These are phyloP conservation scores for Microtus richardsoni DNA, from an alignment of 2,113 vertebrate species.

Conservation along the genomic window DNA sequence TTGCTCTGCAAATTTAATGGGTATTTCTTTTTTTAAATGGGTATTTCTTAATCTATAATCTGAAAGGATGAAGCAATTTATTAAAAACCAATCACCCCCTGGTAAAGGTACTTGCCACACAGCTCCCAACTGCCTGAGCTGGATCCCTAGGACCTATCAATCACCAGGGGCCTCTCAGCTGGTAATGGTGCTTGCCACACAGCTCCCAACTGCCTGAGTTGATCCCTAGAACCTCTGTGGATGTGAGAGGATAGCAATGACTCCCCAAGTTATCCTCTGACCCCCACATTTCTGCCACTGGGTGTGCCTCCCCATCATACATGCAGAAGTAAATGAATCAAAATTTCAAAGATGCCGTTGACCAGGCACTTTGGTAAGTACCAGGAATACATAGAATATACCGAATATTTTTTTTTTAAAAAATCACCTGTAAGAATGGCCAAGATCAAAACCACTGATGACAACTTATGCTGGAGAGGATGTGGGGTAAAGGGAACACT, in stretches of 20 bases:
- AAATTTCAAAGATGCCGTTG: not conserved
- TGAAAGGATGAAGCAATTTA: constrained; percentile 32
- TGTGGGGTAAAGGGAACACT: no score
- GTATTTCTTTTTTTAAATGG: not conserved
- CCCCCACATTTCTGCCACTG: not conserved
- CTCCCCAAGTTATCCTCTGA: not conserved
- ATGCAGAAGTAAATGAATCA: not conserved
- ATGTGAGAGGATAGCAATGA: not conserved
- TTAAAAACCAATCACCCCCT: not conserved
- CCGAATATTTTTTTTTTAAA: not conserved
- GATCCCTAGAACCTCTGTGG: no score
- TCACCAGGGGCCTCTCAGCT: not conserved
- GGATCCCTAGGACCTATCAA: not conserved
- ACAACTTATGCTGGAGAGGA: no score
- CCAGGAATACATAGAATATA: not conserved
- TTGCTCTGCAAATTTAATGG: not conserved
- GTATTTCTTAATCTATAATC: not conserved
- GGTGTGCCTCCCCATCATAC: not conserved
- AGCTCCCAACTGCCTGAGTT: not conserved
- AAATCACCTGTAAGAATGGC: no score
- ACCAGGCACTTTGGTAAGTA: not conserved
- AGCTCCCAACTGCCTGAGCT: not conserved
- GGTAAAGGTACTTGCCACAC: not conserved
- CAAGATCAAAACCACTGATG: no score
- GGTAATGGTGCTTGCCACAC: not conserved